Base-by-base conservation (phyloP, 2,797 vertebrate genomes). In the Rhyacichthys aspro region DNA sequence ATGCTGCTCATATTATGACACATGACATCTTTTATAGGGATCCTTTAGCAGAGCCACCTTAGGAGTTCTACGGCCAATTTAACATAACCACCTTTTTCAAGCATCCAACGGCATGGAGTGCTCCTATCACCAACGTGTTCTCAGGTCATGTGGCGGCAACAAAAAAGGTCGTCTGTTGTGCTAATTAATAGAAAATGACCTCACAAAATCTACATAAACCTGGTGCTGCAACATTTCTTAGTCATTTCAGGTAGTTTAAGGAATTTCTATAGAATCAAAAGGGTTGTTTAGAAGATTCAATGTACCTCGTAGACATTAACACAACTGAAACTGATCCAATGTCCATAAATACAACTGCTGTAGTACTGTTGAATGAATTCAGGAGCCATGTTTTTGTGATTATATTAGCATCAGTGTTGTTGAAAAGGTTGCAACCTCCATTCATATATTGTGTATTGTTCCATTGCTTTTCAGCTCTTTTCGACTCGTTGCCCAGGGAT, bases 31-130 rank as follows among this genome's bases (percentile, higher is more conserved):
- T 60, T 49, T 50, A 63, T 55, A 50, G 53, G 65, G 44, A 60
- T 74, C 32, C 46, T 33, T 52, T 58, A 58, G 44, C 54, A 67
- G 42, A 63, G 52, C 19, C 67, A 65, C 47, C 47, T 55, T 41
- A 86, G 86, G 66, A 18, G 11, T 89, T 90, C 88, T 90, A 87
- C 83, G 90, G 89, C 90, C 93, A 90, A 92, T 94, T 94, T 92
- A 91, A 93, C 78, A 71, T 42, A 86, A 45, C 44, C 28, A 67
- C 54, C 55, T 58, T 64, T 34, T 14, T 50, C 15, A 11, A 38
- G 10, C 11, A 11, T 38, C 23, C 23, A 28, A 28, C 6, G 11
- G 4, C 37, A 38, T 11, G 11, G 37, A 28, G 16, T 44, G 16
- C 10, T 6, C 3, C 23, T 3, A 8, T 14, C n/a, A 12, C 19